Base-by-base conservation (phyloP, 2,888 invertebrate genomes). In the Morinoia aosen region DNA sequence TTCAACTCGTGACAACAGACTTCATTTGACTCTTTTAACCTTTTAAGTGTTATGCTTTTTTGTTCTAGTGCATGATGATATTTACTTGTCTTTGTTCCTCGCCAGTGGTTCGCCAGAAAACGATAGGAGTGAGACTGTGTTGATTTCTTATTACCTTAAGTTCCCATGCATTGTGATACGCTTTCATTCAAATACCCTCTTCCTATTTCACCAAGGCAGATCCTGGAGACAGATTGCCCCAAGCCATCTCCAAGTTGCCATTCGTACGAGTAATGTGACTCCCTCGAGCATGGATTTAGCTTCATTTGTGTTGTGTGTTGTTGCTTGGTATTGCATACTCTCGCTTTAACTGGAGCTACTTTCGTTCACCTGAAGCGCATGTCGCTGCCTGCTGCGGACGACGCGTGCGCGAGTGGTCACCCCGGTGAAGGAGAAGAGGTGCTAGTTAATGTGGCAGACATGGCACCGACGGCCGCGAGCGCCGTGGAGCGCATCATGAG, bases 381-480 rank as follows among this genome's bases (percentile, higher is more conserved):
- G 76, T 76, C 76, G 76, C 25, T 76, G 76, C 76, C 76, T 76
- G 76, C 76, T 76, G 76, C 76, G 19, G 76, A 76, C 76, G 76
- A 76, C 33, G 33, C 33, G 0, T 8, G 10, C 25, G 76, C 33
- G 76, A 76, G 76, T 76, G 25, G 61, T 16, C 5, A 61, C 48
- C 48, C 2, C 14, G 61, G 76, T 7, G 25, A 76, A 8, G 25
- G 25, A 19, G 76, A 76, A 76, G 76, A 76, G 33, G 76, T 76
- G 33, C 76, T 76, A 76, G 76, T 76, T 33, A 76, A 76, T 33
- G 10, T 76, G 25, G 76, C 76, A 76, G 76, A 76, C 76, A 33
- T 76, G 7, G 25, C 76, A 25, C 76, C 76, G 76, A 33, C 16
- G 1, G 76, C 76, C 25, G 25, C 76, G 76, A 76, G 25, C 76